A percentile compares a stretch with the other conserved stretches of the same genome.
Evolutionary conservation across 1,140 invertebrate genomes (phyloP).

Genomic region (Pseudachorutes palmiensis): DNA sequence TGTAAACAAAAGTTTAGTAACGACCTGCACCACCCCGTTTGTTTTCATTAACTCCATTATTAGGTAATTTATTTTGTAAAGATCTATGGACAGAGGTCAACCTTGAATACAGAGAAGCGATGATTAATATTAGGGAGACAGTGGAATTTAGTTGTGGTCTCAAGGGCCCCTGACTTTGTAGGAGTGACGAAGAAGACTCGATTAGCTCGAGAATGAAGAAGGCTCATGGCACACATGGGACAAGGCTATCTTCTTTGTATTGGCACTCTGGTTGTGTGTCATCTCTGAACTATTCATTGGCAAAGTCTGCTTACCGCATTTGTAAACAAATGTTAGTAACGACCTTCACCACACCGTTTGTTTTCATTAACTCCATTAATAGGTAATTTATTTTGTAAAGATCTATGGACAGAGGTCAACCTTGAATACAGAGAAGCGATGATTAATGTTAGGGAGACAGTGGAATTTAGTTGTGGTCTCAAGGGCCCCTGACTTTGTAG

Average conservation of each 20-base stretch:
- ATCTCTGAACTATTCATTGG: conserved; percentile 92
- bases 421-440: conserved; percentile 74
- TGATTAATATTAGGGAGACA: conserved; percentile 74
- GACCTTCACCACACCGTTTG: too few relatives aligned
- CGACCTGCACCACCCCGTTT: too few relatives aligned
- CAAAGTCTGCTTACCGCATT: conserved; percentile 93
- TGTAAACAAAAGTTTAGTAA: too few relatives aligned
- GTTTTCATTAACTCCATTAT: too few relatives aligned
- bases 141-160: conserved; percentile 64
- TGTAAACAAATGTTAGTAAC: too few relatives aligned
- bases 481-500: conserved; percentile 54
- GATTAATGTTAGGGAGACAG: conserved; percentile 69
- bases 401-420: too few relatives aligned
- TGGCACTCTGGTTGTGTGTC: conserved; percentile 91
- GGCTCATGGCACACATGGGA: conserved; percentile 86
- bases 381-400: too few relatives aligned
- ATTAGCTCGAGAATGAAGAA: conserved; percentile 75
- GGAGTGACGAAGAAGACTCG: conserved; percentile 68
- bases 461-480: conserved; percentile 66
- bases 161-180: conserved; percentile 55
- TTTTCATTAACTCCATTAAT: too few relatives aligned
- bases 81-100: too few relatives aligned
- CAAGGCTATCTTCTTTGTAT: conserved; percentile 93
- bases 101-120: conserved; percentile 69
- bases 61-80: too few relatives aligned